phyloP scores from a whole-genome alignment of 2,888 invertebrate genomes.

The Chaetoderma sp. region DNA sequence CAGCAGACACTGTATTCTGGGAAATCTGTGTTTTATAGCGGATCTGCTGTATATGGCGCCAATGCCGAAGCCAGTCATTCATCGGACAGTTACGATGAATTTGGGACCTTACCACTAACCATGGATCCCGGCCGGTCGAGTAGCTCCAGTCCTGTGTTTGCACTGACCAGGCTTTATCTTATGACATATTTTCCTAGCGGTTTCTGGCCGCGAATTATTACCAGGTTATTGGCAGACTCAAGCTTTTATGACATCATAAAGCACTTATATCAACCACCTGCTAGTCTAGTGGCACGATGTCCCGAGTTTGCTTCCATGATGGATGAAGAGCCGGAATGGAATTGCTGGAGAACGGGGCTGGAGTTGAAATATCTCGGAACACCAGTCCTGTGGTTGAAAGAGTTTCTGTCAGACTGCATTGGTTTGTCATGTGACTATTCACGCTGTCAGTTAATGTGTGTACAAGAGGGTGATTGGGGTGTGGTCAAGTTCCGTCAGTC shows the following conservation, averaged over 20 bases:
- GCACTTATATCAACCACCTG: conserved; percentile 45
- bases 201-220: conserved; percentile 95
- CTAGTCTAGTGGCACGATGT: conserved; percentile 41
- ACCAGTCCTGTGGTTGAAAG: conserved; percentile 84
- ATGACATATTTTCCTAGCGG: conserved; percentile 98
- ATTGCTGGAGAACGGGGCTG: conserved; percentile 77
- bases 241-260: conserved; percentile 43
- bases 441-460: conserved; percentile 65
- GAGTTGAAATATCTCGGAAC: conserved; percentile 87
- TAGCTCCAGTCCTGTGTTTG: conserved; percentile 46
- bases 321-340: conserved; percentile 37
- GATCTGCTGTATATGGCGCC: too few species aligned
- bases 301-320: conserved; percentile 27
- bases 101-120: too few species aligned
- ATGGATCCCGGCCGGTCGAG: too few species aligned
- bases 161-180: conserved; percentile 68
- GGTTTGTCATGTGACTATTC: conserved; percentile 72
- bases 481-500: conserved; percentile 84
- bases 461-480: conserved; percentile 87
- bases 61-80: too few species aligned
- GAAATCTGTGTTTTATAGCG: not conserved
- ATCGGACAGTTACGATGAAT: too few species aligned
- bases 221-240: conserved; percentile 89
- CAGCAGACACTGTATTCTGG: not conserved
- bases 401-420: conserved; percentile 77